Evolutionary conservation across 2,113 vertebrate genomes (phyloP), one percentile per base, ranked within the genome.

Genomic region (Cacatua alba): DNA sequence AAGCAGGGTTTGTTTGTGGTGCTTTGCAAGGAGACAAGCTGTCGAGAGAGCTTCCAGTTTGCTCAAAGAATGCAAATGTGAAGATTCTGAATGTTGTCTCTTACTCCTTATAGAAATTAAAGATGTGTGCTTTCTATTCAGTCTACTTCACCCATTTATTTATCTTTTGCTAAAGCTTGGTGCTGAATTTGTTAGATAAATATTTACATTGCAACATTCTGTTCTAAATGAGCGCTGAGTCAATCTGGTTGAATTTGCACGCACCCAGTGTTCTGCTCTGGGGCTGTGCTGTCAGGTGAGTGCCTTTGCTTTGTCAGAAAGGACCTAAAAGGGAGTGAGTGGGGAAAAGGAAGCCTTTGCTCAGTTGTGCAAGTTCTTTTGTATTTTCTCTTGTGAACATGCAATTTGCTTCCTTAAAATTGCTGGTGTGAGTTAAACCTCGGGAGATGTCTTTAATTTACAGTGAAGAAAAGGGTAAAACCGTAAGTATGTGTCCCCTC

Each of bases 151-250:
- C 60, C 53, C 59, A 21, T 49, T 89, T 91, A 46, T 62, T 91
- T 87, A 72, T 78, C 65, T 79, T 91, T n/a, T 84, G 49, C 48
- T 65, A 2, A 83, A 86, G 69, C 68, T 89, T 86, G 14, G 28
- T 89, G 77, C 53, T 41, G 76, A 76, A 76, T 91, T 94, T 84
- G 44, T 87, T 55, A 69, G 72, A 52, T 80, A 94, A 79, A 89
- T 70, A 64, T 72, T 92, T 68, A 44, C 44, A 18, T 87, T 84
- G 83, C 77, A 84, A 65, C 62, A 25, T 89, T 68, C 62, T 89
- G 88, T 92, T 93, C 64, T 33, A 24, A 60, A 24, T 0, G 6
- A 43, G 46, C 4, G 59, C 71, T 60, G 39, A 33, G 64, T 64
- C 62, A 62, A 0, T 44, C 39, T 6, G 31, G 60, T 68, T 82